Conservation (phyloP, 1,140 invertebrate species). For the Theocolax elegans region DNA sequence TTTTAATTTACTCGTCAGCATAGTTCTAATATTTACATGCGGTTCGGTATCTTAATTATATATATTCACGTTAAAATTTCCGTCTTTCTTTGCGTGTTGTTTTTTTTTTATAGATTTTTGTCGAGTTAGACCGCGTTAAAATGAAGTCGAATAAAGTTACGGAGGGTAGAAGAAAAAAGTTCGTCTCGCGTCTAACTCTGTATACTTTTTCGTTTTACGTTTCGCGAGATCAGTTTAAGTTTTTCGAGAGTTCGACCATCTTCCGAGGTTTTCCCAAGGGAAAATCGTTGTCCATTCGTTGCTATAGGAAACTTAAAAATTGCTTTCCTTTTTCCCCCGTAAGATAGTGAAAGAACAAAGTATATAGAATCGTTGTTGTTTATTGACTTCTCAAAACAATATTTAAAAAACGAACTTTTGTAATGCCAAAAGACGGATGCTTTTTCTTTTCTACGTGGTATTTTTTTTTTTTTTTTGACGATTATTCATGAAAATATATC, state of each 20-base stretch:
- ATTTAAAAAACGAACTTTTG: too few relatives aligned
- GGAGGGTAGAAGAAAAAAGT: too few relatives aligned
- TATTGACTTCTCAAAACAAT: too few relatives aligned
- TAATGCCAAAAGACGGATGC: too few relatives aligned
- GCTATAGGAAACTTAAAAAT: constrained; percentile 18
- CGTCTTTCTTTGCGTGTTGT: too few relatives aligned
- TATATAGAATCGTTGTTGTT: neutral
- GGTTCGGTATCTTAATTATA: neutral
- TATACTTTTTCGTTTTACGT: constrained; percentile 10
- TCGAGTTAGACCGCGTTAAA: too few relatives aligned
- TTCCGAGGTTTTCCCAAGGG: neutral
- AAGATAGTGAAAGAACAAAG: neutral
- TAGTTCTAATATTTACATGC: neutral
- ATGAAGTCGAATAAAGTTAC: too few relatives aligned
- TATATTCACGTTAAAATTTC: too few relatives aligned
- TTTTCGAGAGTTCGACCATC: constrained; percentile 4
- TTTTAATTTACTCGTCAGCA: too few relatives aligned
- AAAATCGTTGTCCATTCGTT: neutral
- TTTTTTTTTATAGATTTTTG: too few relatives aligned
- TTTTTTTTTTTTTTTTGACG: too few relatives aligned
- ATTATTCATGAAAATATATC: neutral
- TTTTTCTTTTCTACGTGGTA: too few relatives aligned
- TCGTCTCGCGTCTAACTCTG: constrained; percentile 1
- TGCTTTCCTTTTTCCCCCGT: neutral
- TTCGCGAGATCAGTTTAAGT: constrained; percentile 26